These are phyloP conservation scores for Diloba caeruleocephala DNA, from an alignment of 2,888 invertebrate genomes.

Conservation along the genomic window DNA sequence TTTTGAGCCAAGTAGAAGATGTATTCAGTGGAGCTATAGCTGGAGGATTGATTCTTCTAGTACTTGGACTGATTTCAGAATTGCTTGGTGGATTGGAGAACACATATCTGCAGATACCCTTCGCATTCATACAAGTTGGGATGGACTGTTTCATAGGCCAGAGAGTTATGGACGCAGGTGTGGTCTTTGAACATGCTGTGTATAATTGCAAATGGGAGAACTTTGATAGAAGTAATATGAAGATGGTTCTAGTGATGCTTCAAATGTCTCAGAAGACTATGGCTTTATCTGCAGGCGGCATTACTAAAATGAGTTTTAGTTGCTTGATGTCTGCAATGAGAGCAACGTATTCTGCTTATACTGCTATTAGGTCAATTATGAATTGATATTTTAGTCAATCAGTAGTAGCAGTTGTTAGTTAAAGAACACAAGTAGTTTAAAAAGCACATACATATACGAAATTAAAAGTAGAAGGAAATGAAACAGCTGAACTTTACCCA, in stretches of 20 bases:
- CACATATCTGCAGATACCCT: conserved; percentile 64
- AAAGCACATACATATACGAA: neutral
- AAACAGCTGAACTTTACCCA: too few relatives aligned
- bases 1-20: conserved; percentile 54
- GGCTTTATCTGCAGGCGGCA: conserved; percentile 69
- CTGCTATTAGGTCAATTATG: conserved; percentile 65
- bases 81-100: conserved; percentile 67
- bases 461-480: too few relatives aligned
- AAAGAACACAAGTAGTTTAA: neutral
- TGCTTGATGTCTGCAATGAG: conserved; percentile 67
- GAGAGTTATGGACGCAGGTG: conserved; percentile 67
- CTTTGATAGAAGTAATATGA: conserved; percentile 68
- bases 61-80: conserved; percentile 55
- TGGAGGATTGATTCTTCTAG: conserved; percentile 58
- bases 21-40: conserved; percentile 59
- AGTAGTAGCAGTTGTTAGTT: neutral
- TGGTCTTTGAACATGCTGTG: conserved; percentile 65
- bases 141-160: conserved; percentile 74
- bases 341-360: conserved; percentile 71
- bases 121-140: conserved; percentile 59
- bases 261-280: conserved; percentile 69
- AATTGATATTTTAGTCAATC: neutral
- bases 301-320: conserved; percentile 63
- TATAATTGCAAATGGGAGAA: conserved; percentile 77
- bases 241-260: conserved; percentile 68